phyloP scores from a whole-genome alignment of 2,888 invertebrate genomes.

The Plagodis dolabraria region DNA sequence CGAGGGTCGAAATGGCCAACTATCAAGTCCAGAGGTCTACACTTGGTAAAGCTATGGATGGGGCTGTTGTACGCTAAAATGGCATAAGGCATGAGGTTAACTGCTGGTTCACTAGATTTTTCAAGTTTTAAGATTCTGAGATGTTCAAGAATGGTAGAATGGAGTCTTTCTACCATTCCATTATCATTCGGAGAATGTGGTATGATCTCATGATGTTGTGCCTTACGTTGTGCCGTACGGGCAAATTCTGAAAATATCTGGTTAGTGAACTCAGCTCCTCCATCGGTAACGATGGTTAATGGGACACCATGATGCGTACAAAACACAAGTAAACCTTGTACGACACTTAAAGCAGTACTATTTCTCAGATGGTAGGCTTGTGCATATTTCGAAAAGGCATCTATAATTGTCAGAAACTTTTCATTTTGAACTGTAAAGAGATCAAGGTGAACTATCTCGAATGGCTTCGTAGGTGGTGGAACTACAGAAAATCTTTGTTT shows the following conservation, averaged over 20 bases:
- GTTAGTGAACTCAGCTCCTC: constrained; percentile 36
- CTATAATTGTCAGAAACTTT: not conserved
- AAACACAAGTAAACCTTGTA: not conserved
- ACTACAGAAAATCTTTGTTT: not conserved
- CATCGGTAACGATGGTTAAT: constrained; percentile 26
- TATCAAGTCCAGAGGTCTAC: constrained; percentile 37
- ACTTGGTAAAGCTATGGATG: constrained; percentile 11
- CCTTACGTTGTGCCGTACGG: constrained; percentile 27
- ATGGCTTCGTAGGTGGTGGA: not conserved
- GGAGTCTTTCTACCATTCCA: constrained; percentile 16
- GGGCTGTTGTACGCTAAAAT: constrained; percentile 17
- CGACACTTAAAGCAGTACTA: constrained; percentile 12
- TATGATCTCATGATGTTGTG: constrained; percentile 2
- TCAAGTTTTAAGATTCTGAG: constrained; percentile 10
- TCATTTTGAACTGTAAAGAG: not conserved
- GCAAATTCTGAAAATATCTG: constrained; percentile 26
- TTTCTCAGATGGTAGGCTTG: constrained; percentile 31
- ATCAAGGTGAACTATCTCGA: not conserved
- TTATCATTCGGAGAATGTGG: constrained; percentile 26
- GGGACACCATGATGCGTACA: constrained; percentile 22
- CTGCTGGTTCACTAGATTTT: constrained; percentile 4
- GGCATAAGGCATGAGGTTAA: constrained; percentile 16
- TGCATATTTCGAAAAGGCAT: not conserved
- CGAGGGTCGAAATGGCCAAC: constrained; percentile 40
- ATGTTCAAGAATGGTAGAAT: constrained; percentile 17